Conservation (phyloP, 2,113 vertebrate genomes). For the Corapipo altera region DNA sequence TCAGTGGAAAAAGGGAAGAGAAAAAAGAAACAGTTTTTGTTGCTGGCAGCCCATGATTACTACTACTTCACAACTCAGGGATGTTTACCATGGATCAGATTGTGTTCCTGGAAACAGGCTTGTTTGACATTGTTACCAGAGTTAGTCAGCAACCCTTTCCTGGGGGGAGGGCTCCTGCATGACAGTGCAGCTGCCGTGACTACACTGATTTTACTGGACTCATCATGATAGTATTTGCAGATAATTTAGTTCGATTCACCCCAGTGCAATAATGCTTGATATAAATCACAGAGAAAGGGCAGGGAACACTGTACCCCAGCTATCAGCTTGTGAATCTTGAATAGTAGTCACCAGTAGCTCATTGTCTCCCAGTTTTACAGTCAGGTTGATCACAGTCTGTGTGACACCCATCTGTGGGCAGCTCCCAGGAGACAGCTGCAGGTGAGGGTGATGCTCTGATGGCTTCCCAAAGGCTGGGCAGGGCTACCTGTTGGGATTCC, state of each 20-base stretch:
- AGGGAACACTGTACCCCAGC: not conserved
- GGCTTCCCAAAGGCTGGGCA: not conserved
- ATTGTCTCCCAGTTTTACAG: not conserved
- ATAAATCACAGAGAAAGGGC: not conserved
- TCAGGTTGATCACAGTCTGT: not conserved
- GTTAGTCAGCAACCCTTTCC: not conserved
- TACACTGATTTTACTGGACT: not conserved
- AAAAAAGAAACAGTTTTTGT: too few species aligned
- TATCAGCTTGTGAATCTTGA: not conserved
- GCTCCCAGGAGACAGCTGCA: not conserved
- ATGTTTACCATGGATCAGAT: not conserved
- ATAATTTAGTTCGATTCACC: not conserved
- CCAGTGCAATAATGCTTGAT: not conserved
- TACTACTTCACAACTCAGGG: not conserved
- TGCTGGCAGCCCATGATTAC: too few species aligned
- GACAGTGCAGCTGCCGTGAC: not conserved
- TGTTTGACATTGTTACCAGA: not conserved
- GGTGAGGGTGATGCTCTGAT: not conserved
- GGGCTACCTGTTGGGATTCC: not conserved
- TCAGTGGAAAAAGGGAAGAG: too few species aligned
- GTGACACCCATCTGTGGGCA: not conserved
- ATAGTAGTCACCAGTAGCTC: not conserved
- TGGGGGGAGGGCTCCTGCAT: not conserved
- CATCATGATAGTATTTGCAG: not conserved
- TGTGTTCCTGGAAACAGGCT: not conserved